Percentiles rank a stretch among this genome's conserved stretches.
These are phyloP conservation scores for Micromys minutus DNA, from an alignment of 2,113 vertebrate genomes.

Conservation along the genomic window DNA sequence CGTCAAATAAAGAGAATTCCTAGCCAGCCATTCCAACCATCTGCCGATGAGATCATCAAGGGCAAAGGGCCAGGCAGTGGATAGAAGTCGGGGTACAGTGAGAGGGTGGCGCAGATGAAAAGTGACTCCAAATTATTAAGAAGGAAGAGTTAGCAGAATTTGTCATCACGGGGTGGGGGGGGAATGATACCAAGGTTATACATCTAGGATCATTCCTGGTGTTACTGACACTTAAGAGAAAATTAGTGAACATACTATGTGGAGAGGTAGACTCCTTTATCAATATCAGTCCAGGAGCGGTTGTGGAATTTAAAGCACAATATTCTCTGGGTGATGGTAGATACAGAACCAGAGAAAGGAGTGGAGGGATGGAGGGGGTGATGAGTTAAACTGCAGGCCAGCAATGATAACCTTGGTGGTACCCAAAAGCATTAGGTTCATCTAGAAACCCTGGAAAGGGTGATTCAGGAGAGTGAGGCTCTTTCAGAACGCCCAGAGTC, in stretches of 20 bases:
- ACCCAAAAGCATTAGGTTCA: not conserved
- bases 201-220: not conserved
- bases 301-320: not conserved
- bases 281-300: not conserved
- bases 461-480: not conserved
- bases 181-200: not conserved
- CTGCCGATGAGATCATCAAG: not conserved
- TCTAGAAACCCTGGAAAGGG: constrained; percentile 28
- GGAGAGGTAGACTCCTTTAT: not conserved
- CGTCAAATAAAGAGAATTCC: constrained; percentile 22
- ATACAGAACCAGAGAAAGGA: not conserved
- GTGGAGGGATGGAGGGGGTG: not conserved
- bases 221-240: not conserved
- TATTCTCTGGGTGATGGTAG: not conserved
- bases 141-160: constrained; percentile 11
- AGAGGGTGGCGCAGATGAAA: not conserved
- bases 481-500: not conserved
- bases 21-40: not conserved
- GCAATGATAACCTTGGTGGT: not conserved
- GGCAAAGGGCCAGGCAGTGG: not conserved
- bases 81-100: not conserved
- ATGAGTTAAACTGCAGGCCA: not conserved
- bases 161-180: not conserved
- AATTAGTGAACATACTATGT: not conserved
- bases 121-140: constrained; percentile 18